Base-by-base conservation (phyloP, 2,797 vertebrate species). In the Myoxocephalus aenaeus region DNA sequence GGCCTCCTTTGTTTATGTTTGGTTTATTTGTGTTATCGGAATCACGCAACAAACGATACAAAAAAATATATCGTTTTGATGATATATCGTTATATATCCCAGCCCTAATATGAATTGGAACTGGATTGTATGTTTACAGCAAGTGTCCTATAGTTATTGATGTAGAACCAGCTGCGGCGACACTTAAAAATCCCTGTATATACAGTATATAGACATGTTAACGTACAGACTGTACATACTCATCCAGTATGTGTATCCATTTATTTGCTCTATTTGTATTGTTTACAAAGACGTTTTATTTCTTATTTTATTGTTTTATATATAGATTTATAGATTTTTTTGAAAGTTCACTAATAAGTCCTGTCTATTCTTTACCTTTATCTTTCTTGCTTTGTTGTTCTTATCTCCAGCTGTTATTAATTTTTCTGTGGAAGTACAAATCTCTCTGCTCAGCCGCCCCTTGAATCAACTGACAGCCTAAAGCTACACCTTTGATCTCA, bases 151-250 rank as follows among this genome's bases (percentile, higher is more conserved):
- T 48, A 15, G 46, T 17, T n/a, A 59, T 36, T 36, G 32, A 59
- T 59, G 57, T 59, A 32, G 12, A 59, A 59, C 57, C 57, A 83
- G 73, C 76, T 83, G 82, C 81, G 77, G 62, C 32, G 5, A 34
- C 57, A 58, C 29, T 22, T 12, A 5, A 51, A 18, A 46, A 2
- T 46, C n/a, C 4, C 20, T 57, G 53, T 29, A 57, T 29, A 56
- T 57, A 29, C 27, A 18, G 27, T 18, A 32, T 57, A 57, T 32
- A 32, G 29, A 57, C 54, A 57, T 25, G 1, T 57, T 9, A 11
- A 57, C 15, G 22, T 32, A 32, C 32, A 32, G 32, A 32, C 32
- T 54, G 7, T 56, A 29, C 25, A 27, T 56, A 27, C 13, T 17
- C 14, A 29, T 34, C 56, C 1, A 58, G 29, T 58, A 34, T 3